Evolutionary conservation across 2,113 vertebrate genomes (phyloP).

Genomic region (Elgaria multicarinata): DNA sequence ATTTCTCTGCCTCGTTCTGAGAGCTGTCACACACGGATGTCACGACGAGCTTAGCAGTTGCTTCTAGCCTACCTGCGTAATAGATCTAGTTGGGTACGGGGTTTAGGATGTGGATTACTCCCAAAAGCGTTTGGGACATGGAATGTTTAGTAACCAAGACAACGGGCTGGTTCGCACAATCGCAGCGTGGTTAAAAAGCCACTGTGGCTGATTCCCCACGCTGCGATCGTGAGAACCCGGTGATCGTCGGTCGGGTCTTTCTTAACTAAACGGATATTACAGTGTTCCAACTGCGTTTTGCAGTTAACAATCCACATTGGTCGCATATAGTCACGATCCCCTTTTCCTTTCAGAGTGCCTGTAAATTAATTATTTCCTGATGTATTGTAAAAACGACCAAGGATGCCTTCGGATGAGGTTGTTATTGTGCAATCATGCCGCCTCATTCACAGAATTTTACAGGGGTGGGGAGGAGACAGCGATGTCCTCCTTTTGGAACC

Average conservation of each 20-base stretch:
- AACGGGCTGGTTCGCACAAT: too few relatives aligned
- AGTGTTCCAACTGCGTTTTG: not conserved
- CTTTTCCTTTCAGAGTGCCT: not conserved
- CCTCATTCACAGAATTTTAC: not conserved
- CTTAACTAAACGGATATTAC: not conserved
- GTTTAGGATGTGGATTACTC: not conserved
- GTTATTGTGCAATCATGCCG: not conserved
- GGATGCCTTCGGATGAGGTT: too few relatives aligned
- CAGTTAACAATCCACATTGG: too few relatives aligned
- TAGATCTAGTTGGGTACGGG: not conserved
- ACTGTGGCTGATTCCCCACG: too few relatives aligned
- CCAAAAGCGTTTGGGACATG: not conserved
- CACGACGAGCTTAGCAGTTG: too few relatives aligned
- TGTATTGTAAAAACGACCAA: not conserved
- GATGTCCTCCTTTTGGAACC: not conserved
- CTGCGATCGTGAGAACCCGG: too few relatives aligned
- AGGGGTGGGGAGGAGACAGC: not conserved
- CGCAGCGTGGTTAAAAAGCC: too few relatives aligned
- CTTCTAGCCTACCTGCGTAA: not conserved
- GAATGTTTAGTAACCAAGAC: not conserved
- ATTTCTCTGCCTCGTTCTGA: not conserved
- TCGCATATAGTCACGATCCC: not conserved
- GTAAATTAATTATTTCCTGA: not conserved
- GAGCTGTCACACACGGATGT: not conserved
- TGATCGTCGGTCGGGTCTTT: too few relatives aligned